Conservation (phyloP, 2,888 invertebrate species). For the Agrenia bidenticulata region DNA sequence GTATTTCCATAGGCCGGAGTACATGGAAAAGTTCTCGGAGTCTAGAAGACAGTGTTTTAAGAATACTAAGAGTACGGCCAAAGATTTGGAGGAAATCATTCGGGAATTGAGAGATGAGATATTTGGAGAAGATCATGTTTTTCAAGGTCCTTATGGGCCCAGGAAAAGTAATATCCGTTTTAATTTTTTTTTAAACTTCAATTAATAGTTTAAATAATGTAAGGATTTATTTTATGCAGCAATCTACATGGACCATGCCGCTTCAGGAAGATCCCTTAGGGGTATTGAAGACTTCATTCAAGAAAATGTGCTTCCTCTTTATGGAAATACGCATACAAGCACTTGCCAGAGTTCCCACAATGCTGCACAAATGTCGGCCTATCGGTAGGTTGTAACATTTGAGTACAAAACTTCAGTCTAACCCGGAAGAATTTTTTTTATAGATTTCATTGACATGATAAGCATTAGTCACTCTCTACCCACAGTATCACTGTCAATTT, state of each 20-base stretch:
- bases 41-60: too few species aligned
- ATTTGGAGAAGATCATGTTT: constrained; percentile 26
- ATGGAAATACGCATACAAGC: constrained; percentile 80
- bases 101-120: constrained; percentile 12
- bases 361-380: constrained; percentile 80
- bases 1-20: too few species aligned
- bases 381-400: constrained; percentile 66
- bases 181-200: constrained; percentile 9
- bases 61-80: too few species aligned
- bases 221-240: constrained; percentile 59
- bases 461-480: too few species aligned
- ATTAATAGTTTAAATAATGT: neutral
- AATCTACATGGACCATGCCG: constrained; percentile 83
- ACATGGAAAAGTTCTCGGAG: too few species aligned
- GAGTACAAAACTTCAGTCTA: constrained; percentile 52
- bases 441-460: too few species aligned
- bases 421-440: neutral
- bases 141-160: constrained; percentile 43
- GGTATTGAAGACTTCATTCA: constrained; percentile 82
- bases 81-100: too few species aligned
- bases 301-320: constrained; percentile 74
- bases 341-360: constrained; percentile 67
- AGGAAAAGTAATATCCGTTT: constrained; percentile 40
- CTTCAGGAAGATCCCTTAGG: constrained; percentile 76
- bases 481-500: too few species aligned